Evolutionary conservation across 64 coral and sea anemone genomes (phyloP), one percentile per base, ranked within the genome.

Genomic region (Actinia tenebrosa): DNA sequence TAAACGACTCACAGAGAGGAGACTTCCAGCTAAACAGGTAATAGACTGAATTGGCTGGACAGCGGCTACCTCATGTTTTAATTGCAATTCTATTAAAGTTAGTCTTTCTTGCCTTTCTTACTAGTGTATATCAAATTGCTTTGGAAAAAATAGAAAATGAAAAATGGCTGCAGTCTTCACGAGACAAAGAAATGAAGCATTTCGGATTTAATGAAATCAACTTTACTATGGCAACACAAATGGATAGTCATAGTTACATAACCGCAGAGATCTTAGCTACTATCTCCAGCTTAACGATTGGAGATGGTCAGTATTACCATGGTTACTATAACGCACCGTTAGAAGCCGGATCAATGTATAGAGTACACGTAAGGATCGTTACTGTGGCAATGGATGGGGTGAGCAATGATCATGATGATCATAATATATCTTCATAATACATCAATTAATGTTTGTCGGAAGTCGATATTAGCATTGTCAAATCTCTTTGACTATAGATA

Each of bases 271-370:
- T 79, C 26, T 16, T 45, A 16, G 44, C 10, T 79, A 3, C 44
- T 79, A 1, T 46, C 44, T 44, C 77, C 3, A 79, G 18, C 44
- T 15, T 79, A 1, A 79, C 77, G 26, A 79, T 79, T 79, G 77
- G 77, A 19, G 77, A 79, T 37, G 77, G 77, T 46, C 77, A 16
- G 44, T 79, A 79, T 79, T 79, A 79, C 77, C 77, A 79, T 79
- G 77, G 77, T 79, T 79, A 79, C 77, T 46, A 79, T 16, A 79
- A 79, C 16, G 77, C 44, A 79, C 77, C 77, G 44, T 79, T 79
- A 46, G 77, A 79, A 79, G 42, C 42, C 77, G 77, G 77, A 79
- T 79, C 27, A 44, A 46, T 79, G 77, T 79, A 79, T 79, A 44
- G 77, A 46, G 77, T 79, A 79, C 77, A 79, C 18, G 77, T 79